These are phyloP conservation scores for Blennius ocellaris DNA, from an alignment of 2,113 vertebrate species.

Conservation along the genomic window DNA sequence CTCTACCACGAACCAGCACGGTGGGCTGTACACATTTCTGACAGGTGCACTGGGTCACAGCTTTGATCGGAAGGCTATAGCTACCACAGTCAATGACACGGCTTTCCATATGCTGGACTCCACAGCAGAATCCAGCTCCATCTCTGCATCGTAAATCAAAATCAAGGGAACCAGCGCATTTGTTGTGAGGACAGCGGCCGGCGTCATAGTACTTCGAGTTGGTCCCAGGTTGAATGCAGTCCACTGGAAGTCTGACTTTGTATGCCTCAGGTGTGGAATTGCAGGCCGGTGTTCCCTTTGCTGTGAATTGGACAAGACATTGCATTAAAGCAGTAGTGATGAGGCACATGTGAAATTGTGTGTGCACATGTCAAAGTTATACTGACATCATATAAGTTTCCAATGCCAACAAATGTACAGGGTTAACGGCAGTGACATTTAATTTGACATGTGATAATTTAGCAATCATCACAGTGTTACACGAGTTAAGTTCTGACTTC, in stretches of 20 bases:
- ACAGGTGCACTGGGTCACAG: slow-evolving; percentile 89
- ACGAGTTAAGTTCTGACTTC: background rate
- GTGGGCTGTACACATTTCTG: slow-evolving; percentile 87
- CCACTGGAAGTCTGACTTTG: slow-evolving; percentile 89
- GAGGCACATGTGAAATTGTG: too few species aligned
- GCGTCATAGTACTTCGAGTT: slow-evolving; percentile 89
- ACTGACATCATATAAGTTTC: background rate
- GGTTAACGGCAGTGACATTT: background rate
- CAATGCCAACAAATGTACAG: background rate
- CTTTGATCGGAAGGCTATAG: slow-evolving; percentile 87
- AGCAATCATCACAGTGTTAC: background rate
- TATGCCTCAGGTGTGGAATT: slow-evolving; percentile 83
- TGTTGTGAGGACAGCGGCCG: slow-evolving; percentile 86
- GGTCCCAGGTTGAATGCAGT: slow-evolving; percentile 83
- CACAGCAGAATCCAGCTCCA: slow-evolving; percentile 83
- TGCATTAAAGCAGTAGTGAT: background rate
- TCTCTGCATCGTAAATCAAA: slow-evolving; percentile 85
- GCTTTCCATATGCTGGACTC: slow-evolving; percentile 85
- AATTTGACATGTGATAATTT: background rate
- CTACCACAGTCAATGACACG: slow-evolving; percentile 84
- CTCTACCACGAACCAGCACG: slow-evolving; percentile 88
- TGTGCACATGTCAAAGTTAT: too few species aligned
- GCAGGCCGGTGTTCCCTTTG: slow-evolving; percentile 85
- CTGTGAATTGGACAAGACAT: slow-evolving; percentile 75
- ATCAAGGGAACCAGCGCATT: slow-evolving; percentile 80